Evolutionary conservation across 2,797 vertebrate genomes (phyloP).

Genomic region (Neopelma chrysocephalum): DNA sequence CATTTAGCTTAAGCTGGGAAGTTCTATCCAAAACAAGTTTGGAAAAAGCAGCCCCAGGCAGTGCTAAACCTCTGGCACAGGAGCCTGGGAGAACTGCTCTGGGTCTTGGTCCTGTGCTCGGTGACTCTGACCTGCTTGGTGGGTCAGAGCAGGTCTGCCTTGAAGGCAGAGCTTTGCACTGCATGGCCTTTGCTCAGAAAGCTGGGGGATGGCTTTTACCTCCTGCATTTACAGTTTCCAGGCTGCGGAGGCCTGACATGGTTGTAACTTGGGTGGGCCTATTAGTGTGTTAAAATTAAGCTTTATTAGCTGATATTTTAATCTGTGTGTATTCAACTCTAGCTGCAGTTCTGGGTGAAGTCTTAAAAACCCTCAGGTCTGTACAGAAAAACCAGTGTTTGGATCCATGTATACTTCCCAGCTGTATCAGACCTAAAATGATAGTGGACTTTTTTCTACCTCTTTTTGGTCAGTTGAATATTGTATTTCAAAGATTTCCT

Average conservation of each 20-base stretch:
- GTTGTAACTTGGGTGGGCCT: rapidly evolving
- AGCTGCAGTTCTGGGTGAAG: neutral
- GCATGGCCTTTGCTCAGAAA: neutral
- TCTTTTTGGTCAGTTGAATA: neutral
- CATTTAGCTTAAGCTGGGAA: neutral
- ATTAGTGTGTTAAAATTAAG: neutral
- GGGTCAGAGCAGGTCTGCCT: too few relatives aligned
- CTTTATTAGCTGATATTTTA: neutral
- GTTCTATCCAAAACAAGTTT: neutral
- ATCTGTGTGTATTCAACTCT: neutral
- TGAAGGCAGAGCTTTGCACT: neutral
- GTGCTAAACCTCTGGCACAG: rapidly evolving
- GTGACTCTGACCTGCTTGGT: neutral
- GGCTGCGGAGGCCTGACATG: neutral
- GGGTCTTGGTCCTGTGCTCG: neutral
- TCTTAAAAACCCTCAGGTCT: neutral
- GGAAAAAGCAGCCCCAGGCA: neutral
- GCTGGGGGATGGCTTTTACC: neutral
- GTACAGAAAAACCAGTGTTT: rapidly evolving
- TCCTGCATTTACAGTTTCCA: neutral
- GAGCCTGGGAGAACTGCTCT: neutral
- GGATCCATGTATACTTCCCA: neutral
- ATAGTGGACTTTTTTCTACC: neutral
- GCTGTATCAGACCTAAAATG: neutral
- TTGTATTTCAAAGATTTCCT: neutral